A percentile compares a stretch with the other conserved stretches of the same genome.
Conservation (phyloP, 2,113 vertebrate species). For the Vulpes lagopus region DNA sequence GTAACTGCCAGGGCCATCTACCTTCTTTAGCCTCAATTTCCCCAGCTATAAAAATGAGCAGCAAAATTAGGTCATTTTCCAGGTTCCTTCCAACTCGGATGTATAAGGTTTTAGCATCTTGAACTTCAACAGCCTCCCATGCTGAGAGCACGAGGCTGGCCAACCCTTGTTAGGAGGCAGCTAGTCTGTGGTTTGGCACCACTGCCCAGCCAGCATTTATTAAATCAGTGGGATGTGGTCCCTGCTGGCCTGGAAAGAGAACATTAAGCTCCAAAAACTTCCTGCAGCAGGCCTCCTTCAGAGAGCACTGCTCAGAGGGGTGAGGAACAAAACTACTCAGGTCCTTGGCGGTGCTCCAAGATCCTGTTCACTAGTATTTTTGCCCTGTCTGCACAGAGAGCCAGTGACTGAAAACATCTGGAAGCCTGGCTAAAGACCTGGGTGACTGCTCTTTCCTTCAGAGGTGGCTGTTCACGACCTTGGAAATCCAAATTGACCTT, state of each 20-base stretch:
- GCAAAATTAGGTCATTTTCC: conserved; percentile 63
- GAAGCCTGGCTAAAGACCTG: conserved; percentile 56
- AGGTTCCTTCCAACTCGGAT: conserved; percentile 42
- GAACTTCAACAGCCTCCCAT: conserved; percentile 54
- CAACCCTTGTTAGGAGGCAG: conserved; percentile 79
- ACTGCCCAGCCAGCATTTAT: conserved; percentile 81
- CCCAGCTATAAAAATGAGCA: conserved; percentile 63
- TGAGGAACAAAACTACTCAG: conserved; percentile 74
- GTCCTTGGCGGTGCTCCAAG: conserved; percentile 75
- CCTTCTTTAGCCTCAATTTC: conserved; percentile 37
- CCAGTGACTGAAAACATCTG: conserved; percentile 78
- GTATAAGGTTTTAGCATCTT: conserved; percentile 63
- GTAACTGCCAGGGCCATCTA: conserved; percentile 16
- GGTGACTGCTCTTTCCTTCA: conserved; percentile 45
- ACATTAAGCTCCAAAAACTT: conserved; percentile 83
- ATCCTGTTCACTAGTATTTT: conserved; percentile 74
- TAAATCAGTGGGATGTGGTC: conserved; percentile 81
- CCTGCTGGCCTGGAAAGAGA: conserved; percentile 81
- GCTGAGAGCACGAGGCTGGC: conserved; percentile 45
- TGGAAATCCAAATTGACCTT: conserved; percentile 72
- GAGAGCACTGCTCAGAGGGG: conserved; percentile 70
- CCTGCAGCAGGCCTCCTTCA: conserved; percentile 79
- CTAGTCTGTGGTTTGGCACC: conserved; percentile 81
- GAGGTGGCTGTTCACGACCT: conserved; percentile 61
- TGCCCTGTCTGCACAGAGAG: conserved; percentile 76